A percentile compares a stretch with the other conserved stretches of the same genome.
Evolutionary conservation across 2,797 vertebrate species (phyloP).

Genomic region (Tinamus major): DNA sequence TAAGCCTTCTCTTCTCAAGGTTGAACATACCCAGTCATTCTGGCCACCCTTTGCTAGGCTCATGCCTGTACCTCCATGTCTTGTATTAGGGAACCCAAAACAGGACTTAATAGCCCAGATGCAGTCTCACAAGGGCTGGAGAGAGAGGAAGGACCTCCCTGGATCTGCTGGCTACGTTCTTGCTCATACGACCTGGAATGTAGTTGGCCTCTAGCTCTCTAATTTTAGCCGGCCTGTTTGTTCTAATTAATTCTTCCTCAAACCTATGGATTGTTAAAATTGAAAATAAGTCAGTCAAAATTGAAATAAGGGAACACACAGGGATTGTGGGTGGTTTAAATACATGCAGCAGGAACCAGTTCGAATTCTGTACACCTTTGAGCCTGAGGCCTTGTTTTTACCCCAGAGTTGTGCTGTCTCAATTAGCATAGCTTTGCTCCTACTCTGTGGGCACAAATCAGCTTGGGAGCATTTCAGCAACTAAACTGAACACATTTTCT

Average conservation of each 20-base stretch:
- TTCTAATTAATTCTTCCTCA: neutral
- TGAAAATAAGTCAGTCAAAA: neutral
- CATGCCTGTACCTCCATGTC: neutral
- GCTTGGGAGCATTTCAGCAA: neutral
- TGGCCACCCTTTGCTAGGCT: neutral
- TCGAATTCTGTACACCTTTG: neutral
- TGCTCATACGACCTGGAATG: neutral
- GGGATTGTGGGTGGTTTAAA: neutral
- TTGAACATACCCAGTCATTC: neutral
- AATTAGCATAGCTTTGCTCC: neutral
- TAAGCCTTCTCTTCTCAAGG: neutral
- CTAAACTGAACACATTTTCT: neutral
- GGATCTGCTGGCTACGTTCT: neutral
- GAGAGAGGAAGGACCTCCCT: neutral
- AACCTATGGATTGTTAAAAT: neutral
- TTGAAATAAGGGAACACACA: neutral
- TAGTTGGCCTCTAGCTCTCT: neutral
- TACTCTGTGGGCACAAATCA: neutral
- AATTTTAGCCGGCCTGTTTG: neutral
- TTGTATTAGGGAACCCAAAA: neutral
- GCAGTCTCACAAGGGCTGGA: neutral
- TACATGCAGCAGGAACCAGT: neutral
- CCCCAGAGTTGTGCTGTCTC: neutral
- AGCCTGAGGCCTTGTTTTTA: neutral
- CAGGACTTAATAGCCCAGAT: neutral